Percentiles rank a stretch among this genome's conserved stretches.
Conservation (phyloP, 1,140 invertebrate genomes). For the Contarinia nasturtii region DNA sequence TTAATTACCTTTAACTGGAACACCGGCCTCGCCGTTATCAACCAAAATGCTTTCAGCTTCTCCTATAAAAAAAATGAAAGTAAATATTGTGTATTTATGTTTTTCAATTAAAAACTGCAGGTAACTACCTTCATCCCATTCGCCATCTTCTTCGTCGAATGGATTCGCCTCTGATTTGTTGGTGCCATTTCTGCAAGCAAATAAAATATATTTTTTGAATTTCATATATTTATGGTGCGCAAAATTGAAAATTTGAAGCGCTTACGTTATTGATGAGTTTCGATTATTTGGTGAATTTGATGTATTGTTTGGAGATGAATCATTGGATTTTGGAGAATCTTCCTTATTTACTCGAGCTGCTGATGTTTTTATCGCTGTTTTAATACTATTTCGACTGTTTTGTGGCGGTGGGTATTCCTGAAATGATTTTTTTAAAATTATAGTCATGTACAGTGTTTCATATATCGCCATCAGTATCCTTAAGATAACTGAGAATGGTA, state of each 20-base stretch:
- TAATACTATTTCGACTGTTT: background rate
- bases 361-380: background rate
- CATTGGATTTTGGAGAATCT: no score
- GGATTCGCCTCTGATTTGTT: conserved; percentile 51
- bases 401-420: conserved; percentile 22
- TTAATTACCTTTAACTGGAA: no score
- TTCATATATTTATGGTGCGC: no score
- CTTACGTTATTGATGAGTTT: conserved; percentile 29
- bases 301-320: background rate
- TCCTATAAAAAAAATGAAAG: no score
- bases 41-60: conserved; percentile 59
- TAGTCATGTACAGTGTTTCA: no score
- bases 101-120: no score
- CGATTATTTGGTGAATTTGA: conserved; percentile 14
- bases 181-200: conserved; percentile 30
- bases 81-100: no score
- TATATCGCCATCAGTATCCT: no score
- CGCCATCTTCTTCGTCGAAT: conserved; percentile 69
- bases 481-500: no score
- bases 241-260: conserved; percentile 8
- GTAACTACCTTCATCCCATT: conserved; percentile 21
- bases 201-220: no score
- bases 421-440: conserved; percentile 3
- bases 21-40: conserved; percentile 79
- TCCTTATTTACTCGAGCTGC: background rate